Conservation (phyloP, 2,113 vertebrate species). For the Xyliphius kryptos region DNA sequence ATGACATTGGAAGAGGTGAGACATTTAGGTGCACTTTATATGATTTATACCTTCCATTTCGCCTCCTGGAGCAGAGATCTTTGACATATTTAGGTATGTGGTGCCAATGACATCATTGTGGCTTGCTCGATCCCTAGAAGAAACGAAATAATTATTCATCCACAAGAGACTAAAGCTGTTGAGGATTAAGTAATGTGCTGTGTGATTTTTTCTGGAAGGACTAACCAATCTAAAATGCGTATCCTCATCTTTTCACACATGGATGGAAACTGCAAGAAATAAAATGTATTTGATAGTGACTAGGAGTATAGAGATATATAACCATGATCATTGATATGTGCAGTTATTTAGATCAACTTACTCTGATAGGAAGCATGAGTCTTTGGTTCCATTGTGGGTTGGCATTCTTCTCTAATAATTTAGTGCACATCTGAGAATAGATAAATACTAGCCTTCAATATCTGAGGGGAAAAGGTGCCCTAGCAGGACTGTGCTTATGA, state of each 20-base stretch:
- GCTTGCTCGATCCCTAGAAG: constrained; percentile 86
- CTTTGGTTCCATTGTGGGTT: constrained; percentile 94
- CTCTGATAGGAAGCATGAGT: constrained; percentile 77
- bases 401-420: constrained; percentile 88
- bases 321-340: too few species aligned
- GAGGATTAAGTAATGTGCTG: too few species aligned
- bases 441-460: neutral
- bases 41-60: constrained; percentile 87
- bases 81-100: constrained; percentile 83
- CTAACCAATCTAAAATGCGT: constrained; percentile 88
- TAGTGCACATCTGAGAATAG: constrained; percentile 79
- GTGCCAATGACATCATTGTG: constrained; percentile 88
- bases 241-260: constrained; percentile 97
- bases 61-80: constrained; percentile 84
- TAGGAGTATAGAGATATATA: too few species aligned
- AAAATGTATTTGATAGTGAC: too few species aligned
- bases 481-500: too few species aligned
- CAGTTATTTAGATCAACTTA: constrained; percentile 57
- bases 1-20: too few species aligned
- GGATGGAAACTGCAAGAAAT: constrained; percentile 95
- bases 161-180: too few species aligned
- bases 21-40: too few species aligned
- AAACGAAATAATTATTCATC: too few species aligned
- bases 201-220: constrained; percentile 3
- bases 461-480: too few species aligned